phyloP scores from a whole-genome alignment of 1,140 invertebrate species.

The Drosophila melanica region DNA sequence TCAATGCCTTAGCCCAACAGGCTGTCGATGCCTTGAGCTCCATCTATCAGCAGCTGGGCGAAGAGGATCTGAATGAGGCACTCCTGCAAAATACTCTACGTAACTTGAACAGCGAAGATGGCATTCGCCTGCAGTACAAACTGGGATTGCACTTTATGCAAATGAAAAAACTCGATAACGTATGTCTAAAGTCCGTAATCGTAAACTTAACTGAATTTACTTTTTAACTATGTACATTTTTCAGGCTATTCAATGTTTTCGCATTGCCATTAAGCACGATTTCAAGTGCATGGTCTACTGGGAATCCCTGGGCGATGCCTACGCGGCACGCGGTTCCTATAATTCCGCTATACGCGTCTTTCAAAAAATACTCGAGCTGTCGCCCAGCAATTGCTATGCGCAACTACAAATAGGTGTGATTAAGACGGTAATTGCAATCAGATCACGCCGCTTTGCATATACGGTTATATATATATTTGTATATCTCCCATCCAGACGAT shows the following conservation, averaged over 20 bases:
- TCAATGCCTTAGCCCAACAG: slow-evolving; percentile 88
- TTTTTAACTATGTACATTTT: neutral
- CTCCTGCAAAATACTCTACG: slow-evolving; percentile 87
- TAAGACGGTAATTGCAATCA: slow-evolving; percentile 85
- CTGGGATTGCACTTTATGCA: slow-evolving; percentile 91
- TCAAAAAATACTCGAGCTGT: slow-evolving; percentile 89
- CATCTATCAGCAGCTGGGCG: slow-evolving; percentile 88
- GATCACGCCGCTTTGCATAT: neutral
- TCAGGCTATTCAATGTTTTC: slow-evolving; percentile 89
- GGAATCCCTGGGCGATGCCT: slow-evolving; percentile 95
- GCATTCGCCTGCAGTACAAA: slow-evolving; percentile 92
- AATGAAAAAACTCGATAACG: slow-evolving; percentile 87
- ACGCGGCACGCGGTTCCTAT: slow-evolving; percentile 91
- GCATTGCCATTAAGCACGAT: slow-evolving; percentile 90
- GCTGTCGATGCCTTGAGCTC: slow-evolving; percentile 90
- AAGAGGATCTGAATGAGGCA: slow-evolving; percentile 88
- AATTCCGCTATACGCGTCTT: slow-evolving; percentile 94
- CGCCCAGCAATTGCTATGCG: slow-evolving; percentile 89
- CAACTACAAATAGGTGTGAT: slow-evolving; percentile 92
- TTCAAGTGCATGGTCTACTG: slow-evolving; percentile 89
- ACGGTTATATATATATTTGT: neutral
- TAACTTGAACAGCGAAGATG: slow-evolving; percentile 84
- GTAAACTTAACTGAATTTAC: neutral
- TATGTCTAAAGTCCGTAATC: slow-evolving; percentile 13
- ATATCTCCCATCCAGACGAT: slow-evolving; percentile 84